Percentiles rank a stretch among this genome's conserved stretches.
phyloP scores from a whole-genome alignment of 2,888 invertebrate species.

The Hanleya hanleyi region DNA sequence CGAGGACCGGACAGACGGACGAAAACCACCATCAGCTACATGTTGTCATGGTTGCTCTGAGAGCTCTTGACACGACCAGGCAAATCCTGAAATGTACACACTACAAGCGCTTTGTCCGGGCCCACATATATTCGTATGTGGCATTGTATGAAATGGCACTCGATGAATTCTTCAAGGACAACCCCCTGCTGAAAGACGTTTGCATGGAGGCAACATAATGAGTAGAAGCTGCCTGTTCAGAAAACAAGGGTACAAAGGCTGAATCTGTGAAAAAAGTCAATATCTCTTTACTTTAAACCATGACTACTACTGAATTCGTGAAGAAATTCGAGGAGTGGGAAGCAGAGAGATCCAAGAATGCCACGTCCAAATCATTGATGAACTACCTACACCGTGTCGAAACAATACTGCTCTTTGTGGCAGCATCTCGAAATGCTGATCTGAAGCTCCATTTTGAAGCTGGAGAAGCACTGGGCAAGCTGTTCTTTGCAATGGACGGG shows the following conservation, averaged over 20 bases:
- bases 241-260: not conserved
- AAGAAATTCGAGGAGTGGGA: slow-evolving; percentile 19
- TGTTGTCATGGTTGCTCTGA: slow-evolving; percentile 18
- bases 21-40: too few species aligned
- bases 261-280: slow-evolving; percentile 19
- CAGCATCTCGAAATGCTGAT: slow-evolving; percentile 26
- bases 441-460: slow-evolving; percentile 33
- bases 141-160: slow-evolving; percentile 23
- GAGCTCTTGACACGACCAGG: slow-evolving; percentile 15
- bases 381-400: too few species aligned
- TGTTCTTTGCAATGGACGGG: slow-evolving; percentile 25
- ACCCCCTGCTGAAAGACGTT: not conserved
- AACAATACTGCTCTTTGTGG: slow-evolving; percentile 30
- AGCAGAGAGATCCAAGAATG: slow-evolving; percentile 23
- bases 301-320: slow-evolving; percentile 19
- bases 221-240: not conserved
- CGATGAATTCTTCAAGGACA: not conserved
- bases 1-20: too few species aligned
- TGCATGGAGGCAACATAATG: not conserved
- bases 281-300: slow-evolving; percentile 13
- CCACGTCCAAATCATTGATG: slow-evolving; percentile 28
- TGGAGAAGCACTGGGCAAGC: slow-evolving; percentile 23
- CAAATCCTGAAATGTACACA: slow-evolving; percentile 28
- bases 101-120: slow-evolving; percentile 10
- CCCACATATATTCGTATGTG: slow-evolving; percentile 13